A percentile compares a stretch with the other conserved stretches of the same genome.
Conservation (phyloP, 2,113 vertebrate species). For the Meriones unguiculatus region DNA sequence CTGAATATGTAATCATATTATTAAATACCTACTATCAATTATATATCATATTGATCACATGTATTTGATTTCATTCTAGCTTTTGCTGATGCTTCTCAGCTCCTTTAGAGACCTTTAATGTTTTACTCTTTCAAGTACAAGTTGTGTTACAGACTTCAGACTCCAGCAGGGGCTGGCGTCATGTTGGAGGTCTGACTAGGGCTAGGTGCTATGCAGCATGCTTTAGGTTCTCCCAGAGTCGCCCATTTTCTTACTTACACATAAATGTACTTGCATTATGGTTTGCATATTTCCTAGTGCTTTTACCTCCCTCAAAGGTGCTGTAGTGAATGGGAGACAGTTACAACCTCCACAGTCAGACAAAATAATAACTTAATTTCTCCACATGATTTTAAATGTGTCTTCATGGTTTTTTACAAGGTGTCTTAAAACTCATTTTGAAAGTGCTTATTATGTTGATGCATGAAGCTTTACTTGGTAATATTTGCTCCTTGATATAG, state of each 20-base stretch:
- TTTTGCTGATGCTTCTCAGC: neutral
- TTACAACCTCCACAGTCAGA: neutral
- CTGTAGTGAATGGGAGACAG: neutral
- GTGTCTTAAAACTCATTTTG: neutral
- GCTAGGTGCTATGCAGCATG: neutral
- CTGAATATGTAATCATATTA: neutral
- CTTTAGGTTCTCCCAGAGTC: neutral
- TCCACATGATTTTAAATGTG: neutral
- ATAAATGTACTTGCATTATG: neutral
- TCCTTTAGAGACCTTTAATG: neutral
- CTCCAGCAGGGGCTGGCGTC: neutral
- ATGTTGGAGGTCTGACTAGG: neutral
- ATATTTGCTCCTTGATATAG: neutral
- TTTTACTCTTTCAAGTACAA: neutral
- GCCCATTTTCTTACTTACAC: neutral
- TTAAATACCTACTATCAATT: neutral
- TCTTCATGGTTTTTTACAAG: neutral
- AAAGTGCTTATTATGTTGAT: neutral
- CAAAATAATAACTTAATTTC: neutral
- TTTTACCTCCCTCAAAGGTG: neutral
- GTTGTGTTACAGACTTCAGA: neutral
- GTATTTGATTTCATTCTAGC: neutral
- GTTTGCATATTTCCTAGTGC: neutral
- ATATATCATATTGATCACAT: neutral
- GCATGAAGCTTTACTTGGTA: neutral